phyloP scores from a whole-genome alignment of 2,888 invertebrate genomes.

The Nephrotoma guestfalica region DNA sequence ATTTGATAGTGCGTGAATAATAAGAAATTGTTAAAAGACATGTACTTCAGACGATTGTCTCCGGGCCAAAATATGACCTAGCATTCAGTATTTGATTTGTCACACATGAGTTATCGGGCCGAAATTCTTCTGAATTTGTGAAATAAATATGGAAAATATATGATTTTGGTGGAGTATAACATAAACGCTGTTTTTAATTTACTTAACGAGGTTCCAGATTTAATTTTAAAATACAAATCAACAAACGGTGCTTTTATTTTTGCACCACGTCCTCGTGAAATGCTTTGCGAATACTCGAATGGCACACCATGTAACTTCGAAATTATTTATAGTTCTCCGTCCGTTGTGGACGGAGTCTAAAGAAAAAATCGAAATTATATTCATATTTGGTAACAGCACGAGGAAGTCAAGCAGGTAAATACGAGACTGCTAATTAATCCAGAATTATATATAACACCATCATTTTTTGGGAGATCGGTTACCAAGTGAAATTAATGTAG shows the following conservation, averaged over 20 bases:
- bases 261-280: conserved; percentile 77
- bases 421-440: conserved; percentile 50
- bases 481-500: conserved; percentile 35
- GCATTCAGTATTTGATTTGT: conserved; percentile 67
- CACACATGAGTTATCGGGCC: conserved; percentile 46
- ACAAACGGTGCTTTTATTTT: conserved; percentile 46
- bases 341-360: conserved; percentile 34
- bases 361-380: conserved; percentile 41
- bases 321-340: conserved; percentile 42
- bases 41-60: conserved; percentile 67
- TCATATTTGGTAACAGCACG: conserved; percentile 73
- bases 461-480: conserved; percentile 69
- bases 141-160: conserved; percentile 68
- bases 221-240: conserved; percentile 40
- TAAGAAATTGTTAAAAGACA: conserved; percentile 40
- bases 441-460: conserved; percentile 53
- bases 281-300: conserved; percentile 51
- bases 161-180: conserved; percentile 76
- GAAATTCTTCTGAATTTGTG: conserved; percentile 63
- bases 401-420: conserved; percentile 38
- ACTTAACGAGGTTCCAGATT: conserved; percentile 73
- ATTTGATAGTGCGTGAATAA: conserved; percentile 51
- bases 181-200: conserved; percentile 65
- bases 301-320: conserved; percentile 67
- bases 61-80: conserved; percentile 53